phyloP scores from a whole-genome alignment of 2,888 invertebrate species.

The Apotomis turbidana region DNA sequence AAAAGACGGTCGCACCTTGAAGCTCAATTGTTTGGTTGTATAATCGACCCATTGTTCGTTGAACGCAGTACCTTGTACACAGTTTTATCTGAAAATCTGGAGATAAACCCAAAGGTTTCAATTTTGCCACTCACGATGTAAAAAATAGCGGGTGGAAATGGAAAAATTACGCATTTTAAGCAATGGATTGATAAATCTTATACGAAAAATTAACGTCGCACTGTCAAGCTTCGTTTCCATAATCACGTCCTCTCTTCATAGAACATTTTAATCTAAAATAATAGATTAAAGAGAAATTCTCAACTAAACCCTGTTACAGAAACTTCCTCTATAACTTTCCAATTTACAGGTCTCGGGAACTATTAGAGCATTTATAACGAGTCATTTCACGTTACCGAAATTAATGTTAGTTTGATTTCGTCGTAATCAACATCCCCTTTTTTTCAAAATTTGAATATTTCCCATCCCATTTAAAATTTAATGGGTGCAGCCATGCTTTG shows the following conservation, averaged over 20 bases:
- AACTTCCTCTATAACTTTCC: no score
- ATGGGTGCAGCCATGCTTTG: slow-evolving; percentile 31
- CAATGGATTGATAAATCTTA: no score
- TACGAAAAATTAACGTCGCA: no score
- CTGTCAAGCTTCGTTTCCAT: no score
- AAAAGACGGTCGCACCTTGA: slow-evolving; percentile 50
- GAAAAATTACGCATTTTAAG: no score
- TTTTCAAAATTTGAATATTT: slow-evolving; percentile 3
- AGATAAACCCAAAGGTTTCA: neutral
- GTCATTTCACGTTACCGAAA: neutral
- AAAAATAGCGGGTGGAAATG: no score
- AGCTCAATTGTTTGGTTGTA: slow-evolving; percentile 20
- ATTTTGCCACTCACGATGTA: neutral
- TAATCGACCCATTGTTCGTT: slow-evolving; percentile 16
- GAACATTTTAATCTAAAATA: no score
- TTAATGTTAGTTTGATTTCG: neutral
- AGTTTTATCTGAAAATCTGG: neutral
- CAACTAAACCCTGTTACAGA: no score
- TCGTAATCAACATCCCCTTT: neutral
- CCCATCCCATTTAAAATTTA: slow-evolving; percentile 38
- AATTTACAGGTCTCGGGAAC: no score
- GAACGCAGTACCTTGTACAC: neutral
- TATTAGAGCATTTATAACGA: no score
- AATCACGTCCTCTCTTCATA: no score
- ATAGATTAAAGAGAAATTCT: no score